These are phyloP conservation scores for Metacarcinus magister DNA, from an alignment of 2,888 invertebrate genomes.

Conservation along the genomic window DNA sequence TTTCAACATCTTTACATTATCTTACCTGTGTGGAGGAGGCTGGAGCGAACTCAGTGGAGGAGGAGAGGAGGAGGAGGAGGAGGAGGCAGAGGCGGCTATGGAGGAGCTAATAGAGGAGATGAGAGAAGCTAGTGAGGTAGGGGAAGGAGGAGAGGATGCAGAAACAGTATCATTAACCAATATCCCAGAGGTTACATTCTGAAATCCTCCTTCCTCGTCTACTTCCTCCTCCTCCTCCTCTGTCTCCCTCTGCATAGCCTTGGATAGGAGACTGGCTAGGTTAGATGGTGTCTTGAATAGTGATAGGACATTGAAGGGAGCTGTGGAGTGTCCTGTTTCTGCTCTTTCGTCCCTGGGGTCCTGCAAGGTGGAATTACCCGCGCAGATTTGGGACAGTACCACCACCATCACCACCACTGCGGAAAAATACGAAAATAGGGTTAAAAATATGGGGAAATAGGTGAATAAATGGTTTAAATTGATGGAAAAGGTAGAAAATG, in stretches of 20 bases:
- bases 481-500: neutral
- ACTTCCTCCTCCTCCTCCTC: neutral
- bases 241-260: neutral
- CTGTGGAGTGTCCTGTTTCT: neutral
- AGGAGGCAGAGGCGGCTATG: neutral
- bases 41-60: neutral
- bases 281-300: constrained; percentile 55
- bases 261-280: constrained; percentile 41
- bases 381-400: neutral
- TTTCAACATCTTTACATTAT: neutral
- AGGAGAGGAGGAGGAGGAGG: neutral
- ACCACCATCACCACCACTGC: neutral
- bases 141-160: neutral
- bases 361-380: neutral
- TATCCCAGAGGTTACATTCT: neutral
- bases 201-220: neutral
- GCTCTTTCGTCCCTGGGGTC: neutral
- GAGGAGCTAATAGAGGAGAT: neutral
- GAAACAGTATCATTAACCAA: neutral
- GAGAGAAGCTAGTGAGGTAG: neutral
- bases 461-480: neutral
- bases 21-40: constrained; percentile 7
- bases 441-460: neutral
- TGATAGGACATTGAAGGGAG: neutral
- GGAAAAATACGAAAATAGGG: neutral